Percentiles rank a stretch among this genome's conserved stretches.
Conservation (phyloP, 64 coral and sea anemone species). For the Actinia tenebrosa region DNA sequence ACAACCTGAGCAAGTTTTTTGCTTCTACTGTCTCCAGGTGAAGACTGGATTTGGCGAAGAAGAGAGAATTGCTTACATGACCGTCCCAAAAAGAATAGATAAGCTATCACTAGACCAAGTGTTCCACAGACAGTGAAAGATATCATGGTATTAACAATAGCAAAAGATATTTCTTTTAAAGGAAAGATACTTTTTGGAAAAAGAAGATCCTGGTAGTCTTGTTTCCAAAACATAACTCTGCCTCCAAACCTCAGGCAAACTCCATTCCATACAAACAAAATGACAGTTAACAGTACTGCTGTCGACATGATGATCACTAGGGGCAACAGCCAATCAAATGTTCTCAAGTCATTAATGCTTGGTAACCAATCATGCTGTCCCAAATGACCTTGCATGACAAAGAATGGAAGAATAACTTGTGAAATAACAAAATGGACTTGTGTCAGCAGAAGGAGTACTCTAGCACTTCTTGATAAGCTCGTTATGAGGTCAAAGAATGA, state of each 20-base stretch:
- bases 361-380: constrained; percentile 89
- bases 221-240: constrained; percentile 45
- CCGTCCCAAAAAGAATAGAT: constrained; percentile 26
- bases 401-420: constrained; percentile 78
- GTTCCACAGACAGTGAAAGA: constrained; percentile 45
- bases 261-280: constrained; percentile 84
- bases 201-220: constrained; percentile 35
- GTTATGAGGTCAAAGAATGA: constrained; percentile 76
- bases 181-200: constrained; percentile 36
- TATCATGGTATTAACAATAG: constrained; percentile 3
- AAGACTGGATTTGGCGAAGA: constrained; percentile 29
- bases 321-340: constrained; percentile 85
- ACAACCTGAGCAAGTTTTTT: constrained; percentile 29
- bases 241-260: constrained; percentile 49
- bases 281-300: constrained; percentile 49
- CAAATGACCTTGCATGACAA: constrained; percentile 46
- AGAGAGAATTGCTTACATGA: constrained; percentile 26
- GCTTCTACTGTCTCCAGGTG: constrained; percentile 3
- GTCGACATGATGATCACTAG: constrained; percentile 68
- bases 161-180: constrained; percentile 40
- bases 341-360: constrained; percentile 68
- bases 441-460: constrained; percentile 66
- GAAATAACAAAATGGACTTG: constrained; percentile 85
- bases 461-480: constrained; percentile 50
- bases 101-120: constrained; percentile 29